Base-by-base conservation (phyloP, 2,888 invertebrate genomes). In the Drosophila subsilvestris region DNA sequence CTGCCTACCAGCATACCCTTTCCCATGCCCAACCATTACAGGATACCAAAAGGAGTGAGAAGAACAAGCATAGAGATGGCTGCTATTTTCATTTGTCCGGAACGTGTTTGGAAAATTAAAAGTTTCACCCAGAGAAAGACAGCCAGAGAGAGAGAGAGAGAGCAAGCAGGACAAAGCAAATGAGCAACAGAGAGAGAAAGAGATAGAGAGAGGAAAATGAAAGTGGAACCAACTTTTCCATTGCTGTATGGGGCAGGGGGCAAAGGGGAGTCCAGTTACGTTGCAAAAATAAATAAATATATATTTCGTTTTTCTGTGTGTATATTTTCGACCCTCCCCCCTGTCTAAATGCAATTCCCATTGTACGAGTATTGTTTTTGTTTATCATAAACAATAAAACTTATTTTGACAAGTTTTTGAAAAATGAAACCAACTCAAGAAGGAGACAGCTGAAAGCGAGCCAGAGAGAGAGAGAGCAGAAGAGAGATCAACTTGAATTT, bases 91-190 rank as follows among this genome's bases (percentile, higher is more conserved):
- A 85, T 86, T 85, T 85, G 83, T 63, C 62, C 79, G 75, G 80
- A 79, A 85, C 85, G 85, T 85, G 85, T 86, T 87, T 73, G 73
- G 85, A 85, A 85, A 85, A 87, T 85, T 88, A 87, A 85, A 86
- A 86, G 79, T 85, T 82, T 51, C 51, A 49, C 49, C 17, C 25
- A 25, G 56, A 32, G 65, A 48, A 14, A 14, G 12, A 1, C 32
- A 32, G 32, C 18, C 42, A 18, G 20, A 29, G 49, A 25, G 32
- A 25, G 53, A 43, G 74, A 58, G 70, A 65, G 58, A 49, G 79
- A 84, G 81, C 77, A 50, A 80, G 80, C 79, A 54, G 47, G 82
- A 81, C 75, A 83, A 86, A 86, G 62, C 57, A 63, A 47, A 37
- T 37, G 32, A 37, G 32, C 12, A 37, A 37, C 32, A n/a, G 37